Conservation (phyloP, 2,888 invertebrate species). For the Mythimna pallens region DNA sequence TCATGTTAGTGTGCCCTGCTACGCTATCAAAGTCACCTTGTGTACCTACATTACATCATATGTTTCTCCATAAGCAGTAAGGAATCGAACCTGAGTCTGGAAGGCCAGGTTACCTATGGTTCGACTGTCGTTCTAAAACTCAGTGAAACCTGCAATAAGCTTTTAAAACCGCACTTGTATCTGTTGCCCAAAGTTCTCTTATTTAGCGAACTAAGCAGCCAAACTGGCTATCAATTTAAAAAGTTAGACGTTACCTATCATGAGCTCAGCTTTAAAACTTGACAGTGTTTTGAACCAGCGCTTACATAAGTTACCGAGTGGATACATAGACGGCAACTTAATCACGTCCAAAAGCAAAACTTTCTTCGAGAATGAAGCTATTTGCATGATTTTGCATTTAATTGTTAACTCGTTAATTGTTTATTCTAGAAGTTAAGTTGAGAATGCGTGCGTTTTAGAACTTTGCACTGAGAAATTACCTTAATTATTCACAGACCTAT, state of each 20-base stretch:
- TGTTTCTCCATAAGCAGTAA: neutral
- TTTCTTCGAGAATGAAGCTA: slow-evolving; percentile 47
- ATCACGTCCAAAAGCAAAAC: slow-evolving; percentile 48
- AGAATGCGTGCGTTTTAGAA: slow-evolving; percentile 31
- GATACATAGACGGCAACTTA: slow-evolving; percentile 41
- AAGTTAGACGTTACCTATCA: slow-evolving; percentile 47
- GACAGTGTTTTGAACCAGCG: slow-evolving; percentile 36
- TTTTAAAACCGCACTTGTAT: slow-evolving; percentile 21
- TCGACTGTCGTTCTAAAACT: neutral
- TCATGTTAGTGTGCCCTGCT: too few species aligned
- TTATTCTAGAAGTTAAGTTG: slow-evolving; percentile 47
- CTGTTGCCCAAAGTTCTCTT: slow-evolving; percentile 15
- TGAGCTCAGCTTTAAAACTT: slow-evolving; percentile 35
- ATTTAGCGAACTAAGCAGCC: slow-evolving; percentile 16
- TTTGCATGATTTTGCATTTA: slow-evolving; percentile 60
- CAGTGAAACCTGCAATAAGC: neutral
- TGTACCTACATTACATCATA: neutral
- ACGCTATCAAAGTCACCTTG: too few species aligned
- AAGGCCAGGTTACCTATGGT: neutral
- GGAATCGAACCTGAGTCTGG: neutral
- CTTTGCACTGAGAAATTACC: slow-evolving; percentile 17
- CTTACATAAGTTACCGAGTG: slow-evolving; percentile 39
- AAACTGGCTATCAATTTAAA: slow-evolving; percentile 35
- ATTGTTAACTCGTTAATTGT: slow-evolving; percentile 53
- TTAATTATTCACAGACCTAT: slow-evolving; percentile 1